A percentile compares a stretch with the other conserved stretches of the same genome.
Conservation (phyloP, 2,888 invertebrate species). For the Cerceris ruficornis region DNA sequence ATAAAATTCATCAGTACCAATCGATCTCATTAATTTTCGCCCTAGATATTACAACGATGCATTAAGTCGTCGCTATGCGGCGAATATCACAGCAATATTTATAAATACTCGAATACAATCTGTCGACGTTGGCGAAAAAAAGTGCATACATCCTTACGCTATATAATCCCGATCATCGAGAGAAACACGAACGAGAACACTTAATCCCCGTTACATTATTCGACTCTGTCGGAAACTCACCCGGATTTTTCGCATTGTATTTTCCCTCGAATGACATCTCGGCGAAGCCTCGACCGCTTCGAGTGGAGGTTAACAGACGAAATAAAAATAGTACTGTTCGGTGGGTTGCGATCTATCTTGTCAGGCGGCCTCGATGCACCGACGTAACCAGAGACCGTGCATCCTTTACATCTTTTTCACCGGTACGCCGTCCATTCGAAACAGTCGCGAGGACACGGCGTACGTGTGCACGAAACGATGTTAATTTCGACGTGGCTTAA, state of each 20-base stretch:
- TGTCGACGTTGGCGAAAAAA: too few relatives aligned
- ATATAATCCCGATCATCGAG: too few relatives aligned
- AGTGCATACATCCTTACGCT: too few relatives aligned
- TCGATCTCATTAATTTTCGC: too few relatives aligned
- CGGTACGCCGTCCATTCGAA: conserved; percentile 1
- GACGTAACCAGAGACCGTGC: conserved; percentile 26
- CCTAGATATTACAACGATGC: too few relatives aligned
- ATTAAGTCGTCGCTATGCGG: too few relatives aligned
- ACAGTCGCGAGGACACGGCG: background rate
- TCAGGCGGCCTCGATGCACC: conserved; percentile 42
- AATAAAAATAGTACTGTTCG: conserved; percentile 45
- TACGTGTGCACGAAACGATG: conserved; percentile 1
- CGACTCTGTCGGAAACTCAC: conserved; percentile 74
- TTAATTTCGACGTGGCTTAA: conserved; percentile 58
- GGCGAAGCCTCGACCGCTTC: background rate
- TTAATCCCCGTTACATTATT: too few relatives aligned
- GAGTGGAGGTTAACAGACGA: conserved; percentile 38
- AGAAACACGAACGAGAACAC: too few relatives aligned
- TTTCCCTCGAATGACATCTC: conserved; percentile 83
- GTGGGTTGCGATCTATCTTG: conserved; percentile 34
- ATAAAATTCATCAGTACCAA: too few relatives aligned
- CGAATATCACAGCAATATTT: too few relatives aligned
- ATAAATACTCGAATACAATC: too few relatives aligned
- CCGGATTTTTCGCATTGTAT: conserved; percentile 85
- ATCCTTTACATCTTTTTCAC: conserved; percentile 50